Percentiles rank a stretch among this genome's conserved stretches.
These are phyloP conservation scores for Lutraria rhynchaena DNA, from an alignment of 1,140 invertebrate genomes.

Conservation along the genomic window DNA sequence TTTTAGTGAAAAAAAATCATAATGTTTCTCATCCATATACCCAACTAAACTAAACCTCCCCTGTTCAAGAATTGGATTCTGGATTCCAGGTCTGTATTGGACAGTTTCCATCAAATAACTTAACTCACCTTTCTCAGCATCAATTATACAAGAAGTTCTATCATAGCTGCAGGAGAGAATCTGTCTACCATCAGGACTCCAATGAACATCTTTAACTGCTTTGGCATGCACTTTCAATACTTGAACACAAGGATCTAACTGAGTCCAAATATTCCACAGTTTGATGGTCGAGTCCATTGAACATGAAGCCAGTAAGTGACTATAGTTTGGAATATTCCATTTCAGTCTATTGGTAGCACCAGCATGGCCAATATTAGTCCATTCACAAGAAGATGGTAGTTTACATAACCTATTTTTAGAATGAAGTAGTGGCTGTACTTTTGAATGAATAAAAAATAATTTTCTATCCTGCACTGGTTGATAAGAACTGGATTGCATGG, in stretches of 20 bases:
- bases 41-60: too few species aligned
- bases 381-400: slow-evolving; percentile 58
- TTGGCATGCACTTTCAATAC: slow-evolving; percentile 68
- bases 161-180: slow-evolving; percentile 77
- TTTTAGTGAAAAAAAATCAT: too few species aligned
- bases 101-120: too few species aligned
- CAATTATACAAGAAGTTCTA: slow-evolving; percentile 68
- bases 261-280: slow-evolving; percentile 79
- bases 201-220: slow-evolving; percentile 77
- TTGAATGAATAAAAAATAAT: slow-evolving; percentile 72
- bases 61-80: too few species aligned
- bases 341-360: slow-evolving; percentile 70
- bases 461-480: slow-evolving; percentile 59
- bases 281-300: slow-evolving; percentile 78
- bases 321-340: slow-evolving; percentile 76
- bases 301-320: slow-evolving; percentile 81
- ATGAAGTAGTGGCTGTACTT: slow-evolving; percentile 69
- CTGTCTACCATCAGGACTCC: slow-evolving; percentile 70
- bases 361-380: slow-evolving; percentile 63
- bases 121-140: slow-evolving; percentile 78
- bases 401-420: slow-evolving; percentile 38
- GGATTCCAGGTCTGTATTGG: too few species aligned
- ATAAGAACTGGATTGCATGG: too few species aligned
- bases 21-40: too few species aligned
- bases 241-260: slow-evolving; percentile 65